These are phyloP conservation scores for Grantiella picta DNA, from an alignment of 2,113 vertebrate genomes.

Conservation along the genomic window DNA sequence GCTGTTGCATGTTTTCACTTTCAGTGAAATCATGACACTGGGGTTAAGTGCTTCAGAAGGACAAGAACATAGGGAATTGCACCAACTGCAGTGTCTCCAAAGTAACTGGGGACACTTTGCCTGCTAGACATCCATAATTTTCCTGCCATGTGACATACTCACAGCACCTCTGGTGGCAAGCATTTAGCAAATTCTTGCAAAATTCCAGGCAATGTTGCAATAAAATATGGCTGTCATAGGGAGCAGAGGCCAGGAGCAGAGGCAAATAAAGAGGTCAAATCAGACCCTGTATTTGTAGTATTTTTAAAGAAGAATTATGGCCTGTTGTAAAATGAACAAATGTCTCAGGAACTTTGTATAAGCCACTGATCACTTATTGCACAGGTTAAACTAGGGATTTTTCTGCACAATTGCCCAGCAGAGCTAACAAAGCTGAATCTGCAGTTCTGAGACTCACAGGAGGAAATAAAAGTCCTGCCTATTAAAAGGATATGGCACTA, in stretches of 20 bases:
- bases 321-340: slow-evolving; percentile 25
- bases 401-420: slow-evolving; percentile 26
- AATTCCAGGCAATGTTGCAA: background rate
- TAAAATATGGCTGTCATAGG: background rate
- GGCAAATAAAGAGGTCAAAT: background rate
- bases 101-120: background rate
- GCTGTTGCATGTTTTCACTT: background rate
- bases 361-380: background rate
- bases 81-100: background rate
- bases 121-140: background rate
- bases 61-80: background rate
- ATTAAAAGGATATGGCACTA: background rate
- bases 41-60: background rate
- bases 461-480: slow-evolving; percentile 13
- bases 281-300: background rate
- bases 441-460: slow-evolving; percentile 15
- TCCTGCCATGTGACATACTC: background rate
- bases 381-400: background rate
- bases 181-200: background rate
- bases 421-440: slow-evolving; percentile 41
- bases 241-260: background rate
- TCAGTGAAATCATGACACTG: background rate
- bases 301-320: background rate
- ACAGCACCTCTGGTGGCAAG: background rate
- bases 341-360: slow-evolving; percentile 7